A percentile compares a stretch with the other conserved stretches of the same genome.
phyloP scores from a whole-genome alignment of 2,888 invertebrate species.

The Aphodius sticticus region DNA sequence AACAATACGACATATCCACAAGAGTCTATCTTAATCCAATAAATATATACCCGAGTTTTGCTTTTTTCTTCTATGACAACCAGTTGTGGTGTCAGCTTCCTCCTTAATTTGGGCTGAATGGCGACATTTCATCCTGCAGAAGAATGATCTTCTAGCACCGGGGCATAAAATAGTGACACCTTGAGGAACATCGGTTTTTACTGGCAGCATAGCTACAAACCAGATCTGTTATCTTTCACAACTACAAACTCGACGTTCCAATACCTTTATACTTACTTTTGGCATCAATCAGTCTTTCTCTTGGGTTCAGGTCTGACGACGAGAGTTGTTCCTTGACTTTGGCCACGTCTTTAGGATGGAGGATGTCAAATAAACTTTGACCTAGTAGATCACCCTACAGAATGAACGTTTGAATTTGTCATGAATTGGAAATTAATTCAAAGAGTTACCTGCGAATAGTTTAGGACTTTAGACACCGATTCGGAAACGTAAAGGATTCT shows the following conservation, averaged over 20 bases:
- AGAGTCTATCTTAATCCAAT: not conserved
- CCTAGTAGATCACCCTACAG: slow-evolving; percentile 83
- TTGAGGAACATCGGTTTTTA: slow-evolving; percentile 84
- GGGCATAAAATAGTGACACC: slow-evolving; percentile 80
- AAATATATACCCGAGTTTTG: slow-evolving; percentile 61
- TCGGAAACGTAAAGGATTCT: slow-evolving; percentile 89
- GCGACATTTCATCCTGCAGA: slow-evolving; percentile 92
- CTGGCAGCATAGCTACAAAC: slow-evolving; percentile 84
- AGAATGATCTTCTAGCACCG: slow-evolving; percentile 90
- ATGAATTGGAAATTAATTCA: not conserved
- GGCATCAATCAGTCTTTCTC: slow-evolving; percentile 90
- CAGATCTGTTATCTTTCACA: slow-evolving; percentile 62
- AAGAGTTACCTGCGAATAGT: slow-evolving; percentile 77
- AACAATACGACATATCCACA: not conserved
- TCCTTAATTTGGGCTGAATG: slow-evolving; percentile 72
- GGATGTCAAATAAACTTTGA: slow-evolving; percentile 92
- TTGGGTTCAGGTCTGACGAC: slow-evolving; percentile 85
- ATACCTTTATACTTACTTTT: slow-evolving; percentile 71
- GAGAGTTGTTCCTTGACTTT: slow-evolving; percentile 96
- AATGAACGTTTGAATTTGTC: slow-evolving; percentile 20
- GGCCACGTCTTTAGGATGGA: slow-evolving; percentile 93
- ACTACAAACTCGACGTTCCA: slow-evolving; percentile 64
- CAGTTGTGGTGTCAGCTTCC: slow-evolving; percentile 71
- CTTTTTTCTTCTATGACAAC: slow-evolving; percentile 73
- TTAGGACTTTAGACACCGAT: slow-evolving; percentile 82